Evolutionary conservation across 2,797 vertebrate species (phyloP), one percentile per base, ranked within the genome.

Genomic region (Lithobates sylvaticus): DNA sequence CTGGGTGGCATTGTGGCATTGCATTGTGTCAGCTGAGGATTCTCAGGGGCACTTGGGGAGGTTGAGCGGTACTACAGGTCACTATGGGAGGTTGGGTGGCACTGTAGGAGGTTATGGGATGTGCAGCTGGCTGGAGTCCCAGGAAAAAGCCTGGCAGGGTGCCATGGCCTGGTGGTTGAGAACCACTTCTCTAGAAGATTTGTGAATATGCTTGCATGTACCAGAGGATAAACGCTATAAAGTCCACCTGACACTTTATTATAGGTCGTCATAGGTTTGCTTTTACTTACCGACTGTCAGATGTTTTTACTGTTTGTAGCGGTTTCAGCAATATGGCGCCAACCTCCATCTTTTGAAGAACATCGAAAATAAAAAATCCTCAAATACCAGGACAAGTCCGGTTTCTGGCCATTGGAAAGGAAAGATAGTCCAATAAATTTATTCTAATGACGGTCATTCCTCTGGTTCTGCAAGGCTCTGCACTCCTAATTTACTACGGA

Each of bases 401-500:
- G 54, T 34, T 61, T 64, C 5, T 9, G 23, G 34, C 29, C 10
- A 72, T 61, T 42, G 5, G 9, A 32, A n/a, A 64, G 54, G 68
- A 81, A 81, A 72, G 50, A 82, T 74, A 64, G 80, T 12, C n/a
- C 69, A 42, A 64, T 82, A 82, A 82, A 82, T 27, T 34, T 42
- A 82, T 82, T 82, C 36, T 64, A 82, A 82, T 74, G 39, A 54
- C 36, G 21, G 32, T 82, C 70, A 39, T 39, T 61, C 27, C 39
- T 81, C 34, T 36, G 54, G 39, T 73, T 16, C 80, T 73, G 15
- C 54, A 73, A 64, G 80, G 50, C 54, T 29, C 32, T 10, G 54
- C n/a, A n/a, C 80, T 42, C 32, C 29, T 82, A 82, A 82, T 82
- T 82, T 82, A 82, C 70, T 39, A 58, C 80, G n/a, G 80, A 82